Base-by-base conservation (phyloP, 1,140 invertebrate genomes). In the Daktulosphaira vitifoliae region DNA sequence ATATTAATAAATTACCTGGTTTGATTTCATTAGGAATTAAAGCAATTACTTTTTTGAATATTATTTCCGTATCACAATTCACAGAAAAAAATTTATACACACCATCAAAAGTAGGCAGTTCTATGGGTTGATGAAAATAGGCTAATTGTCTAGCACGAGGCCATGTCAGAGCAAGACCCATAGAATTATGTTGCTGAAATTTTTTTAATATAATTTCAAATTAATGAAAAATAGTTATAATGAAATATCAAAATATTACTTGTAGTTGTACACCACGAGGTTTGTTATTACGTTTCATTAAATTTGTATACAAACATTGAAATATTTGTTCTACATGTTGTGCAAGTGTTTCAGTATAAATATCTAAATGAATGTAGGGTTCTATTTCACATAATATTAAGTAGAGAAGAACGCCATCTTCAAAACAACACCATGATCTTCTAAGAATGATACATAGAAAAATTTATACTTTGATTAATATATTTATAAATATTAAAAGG, bases 241-340 rank as follows among this genome's bases (percentile, higher is more conserved):
- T 33, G 5, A 6, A 33, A 33, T 33, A 33, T 33, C 29, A 33
- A 5, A 33, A 33, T 33, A 33, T 33, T 33, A 33, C 29, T 11
- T 6, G 5, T 33, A 33, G 11, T 6, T 33, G 53, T 13, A 65
- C 22, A 53, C 38, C 11, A 15, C 51, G 75, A 23, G 78, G 75
- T 70, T 86, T 33, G 29, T 33, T 86, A 2, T 78, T 83, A 71
- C 85, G 88, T 74, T 86, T 91, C 67, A 82, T 82, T 1, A 90
- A 88, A 78, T 93, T 88, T 20, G 85, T 84, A 74, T 89, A 96
- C 2, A 96, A 76, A 74, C 92, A 96, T 73, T 83, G 92, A 51
- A 94, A 85, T 70, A 88, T 86, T 74, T 96, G 92, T 70, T 95
- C 91, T 65, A 94, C 76, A 62, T 87, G 82, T 65, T 86, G 83